Percentiles rank a stretch among this genome's conserved stretches.
Conservation (phyloP, 2,888 invertebrate species). For the Carpatolechia fugitivella region DNA sequence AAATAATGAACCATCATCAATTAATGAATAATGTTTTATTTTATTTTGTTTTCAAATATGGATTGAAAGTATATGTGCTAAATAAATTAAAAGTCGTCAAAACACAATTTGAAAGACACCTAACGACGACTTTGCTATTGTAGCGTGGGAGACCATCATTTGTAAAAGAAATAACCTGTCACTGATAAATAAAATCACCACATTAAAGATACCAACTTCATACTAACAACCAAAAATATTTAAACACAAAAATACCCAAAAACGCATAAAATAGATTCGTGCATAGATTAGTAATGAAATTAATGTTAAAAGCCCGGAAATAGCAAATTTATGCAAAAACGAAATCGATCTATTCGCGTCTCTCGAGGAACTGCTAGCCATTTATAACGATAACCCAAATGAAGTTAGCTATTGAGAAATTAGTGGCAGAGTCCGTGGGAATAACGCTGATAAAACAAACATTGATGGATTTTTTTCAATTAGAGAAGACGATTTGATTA, state of each 20-base stretch:
- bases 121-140: not conserved
- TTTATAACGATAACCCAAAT: constrained; percentile 6
- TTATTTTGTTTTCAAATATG: no score
- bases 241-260: not conserved
- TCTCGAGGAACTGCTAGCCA: not conserved
- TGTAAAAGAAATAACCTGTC: not conserved
- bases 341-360: not conserved
- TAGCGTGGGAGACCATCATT: not conserved
- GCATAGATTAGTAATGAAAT: constrained; percentile 1
- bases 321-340: constrained; percentile 9
- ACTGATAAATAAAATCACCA: not conserved
- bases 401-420: not conserved
- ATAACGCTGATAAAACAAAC: not conserved
- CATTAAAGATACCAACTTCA: not conserved
- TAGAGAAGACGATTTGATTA: not conserved
- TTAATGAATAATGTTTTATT: no score
- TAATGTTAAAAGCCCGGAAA: not conserved
- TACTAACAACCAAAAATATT: not conserved
- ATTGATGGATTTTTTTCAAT: not conserved
- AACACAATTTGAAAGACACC: no score
- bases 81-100: no score
- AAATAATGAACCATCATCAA: no score
- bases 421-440: not conserved
- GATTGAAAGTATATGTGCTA: no score
- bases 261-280: not conserved